A percentile compares a stretch with the other conserved stretches of the same genome.
Evolutionary conservation across 2,888 invertebrate species (phyloP).

Genomic region (Archaeoteleia sp.): DNA sequence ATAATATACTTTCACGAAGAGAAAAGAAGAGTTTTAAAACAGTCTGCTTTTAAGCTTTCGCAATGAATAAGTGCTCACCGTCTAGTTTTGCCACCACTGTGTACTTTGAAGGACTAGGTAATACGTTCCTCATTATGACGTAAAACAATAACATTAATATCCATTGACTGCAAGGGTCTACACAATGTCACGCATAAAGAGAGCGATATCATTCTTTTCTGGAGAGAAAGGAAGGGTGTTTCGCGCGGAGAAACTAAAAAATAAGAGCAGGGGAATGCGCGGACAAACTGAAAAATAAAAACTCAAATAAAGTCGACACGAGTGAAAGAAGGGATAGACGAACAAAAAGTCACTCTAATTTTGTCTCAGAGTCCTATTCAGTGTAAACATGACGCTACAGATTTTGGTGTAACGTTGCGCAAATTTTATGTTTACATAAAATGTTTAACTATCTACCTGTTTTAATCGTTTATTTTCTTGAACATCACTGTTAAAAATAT

Average conservation of each 20-base stretch:
- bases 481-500: no score
- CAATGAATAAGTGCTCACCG: constrained; percentile 10
- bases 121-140: constrained; percentile 55
- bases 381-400: constrained; percentile 1
- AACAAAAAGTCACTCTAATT: constrained; percentile 66
- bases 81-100: constrained; percentile 30
- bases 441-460: no score
- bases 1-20: no score
- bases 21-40: no score
- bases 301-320: constrained; percentile 6
- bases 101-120: constrained; percentile 22
- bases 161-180: constrained; percentile 24
- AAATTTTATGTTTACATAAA: neutral
- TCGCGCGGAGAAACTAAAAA: constrained; percentile 28
- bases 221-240: constrained; percentile 30
- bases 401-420: neutral
- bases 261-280: constrained; percentile 19
- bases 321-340: constrained; percentile 13
- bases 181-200: constrained; percentile 23
- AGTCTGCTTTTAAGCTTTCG: neutral
- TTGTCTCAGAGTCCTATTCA: constrained; percentile 52
- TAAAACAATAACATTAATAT: constrained; percentile 62
- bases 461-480: no score
- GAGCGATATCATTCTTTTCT: constrained; percentile 27
- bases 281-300: constrained; percentile 23